These are phyloP conservation scores for Pomacea canaliculata DNA, from an alignment of 2,888 invertebrate genomes.

Conservation along the genomic window DNA sequence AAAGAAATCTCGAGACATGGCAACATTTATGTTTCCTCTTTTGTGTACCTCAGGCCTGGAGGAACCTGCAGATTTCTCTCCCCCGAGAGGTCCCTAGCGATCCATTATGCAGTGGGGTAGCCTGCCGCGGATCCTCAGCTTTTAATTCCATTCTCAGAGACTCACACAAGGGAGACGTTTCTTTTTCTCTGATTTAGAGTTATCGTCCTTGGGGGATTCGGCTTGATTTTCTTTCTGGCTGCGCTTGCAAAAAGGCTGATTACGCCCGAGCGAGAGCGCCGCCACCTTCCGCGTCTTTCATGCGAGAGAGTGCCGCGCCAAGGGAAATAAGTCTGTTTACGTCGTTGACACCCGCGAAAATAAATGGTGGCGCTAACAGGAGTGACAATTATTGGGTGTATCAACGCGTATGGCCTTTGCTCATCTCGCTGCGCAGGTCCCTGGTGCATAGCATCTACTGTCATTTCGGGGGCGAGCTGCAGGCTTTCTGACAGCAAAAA, in stretches of 20 bases:
- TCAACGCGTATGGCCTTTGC: conserved; percentile 10
- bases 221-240: conserved; percentile 20
- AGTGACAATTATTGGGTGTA: conserved; percentile 17
- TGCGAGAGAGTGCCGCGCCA: conserved; percentile 11
- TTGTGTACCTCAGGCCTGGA: too few relatives aligned
- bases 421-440: neutral
- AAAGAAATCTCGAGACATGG: too few relatives aligned
- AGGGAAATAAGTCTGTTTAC: conserved; percentile 22
- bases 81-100: neutral
- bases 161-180: conserved; percentile 1
- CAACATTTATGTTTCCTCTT: too few relatives aligned
- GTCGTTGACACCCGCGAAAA: conserved; percentile 22
- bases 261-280: conserved; percentile 2
- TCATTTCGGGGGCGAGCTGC: too few relatives aligned
- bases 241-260: conserved; percentile 20
- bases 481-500: too few relatives aligned
- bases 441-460: neutral
- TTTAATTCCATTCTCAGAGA: conserved; percentile 6
- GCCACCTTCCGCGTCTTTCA: conserved; percentile 9
- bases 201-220: conserved; percentile 18
- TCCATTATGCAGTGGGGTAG: neutral
- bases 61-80: neutral
- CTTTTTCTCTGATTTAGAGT: conserved; percentile 22
- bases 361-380: conserved; percentile 14
- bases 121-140: conserved; percentile 3